These are phyloP conservation scores for Setipinna tenuifilis DNA, from an alignment of 2,797 vertebrate genomes.

Conservation along the genomic window DNA sequence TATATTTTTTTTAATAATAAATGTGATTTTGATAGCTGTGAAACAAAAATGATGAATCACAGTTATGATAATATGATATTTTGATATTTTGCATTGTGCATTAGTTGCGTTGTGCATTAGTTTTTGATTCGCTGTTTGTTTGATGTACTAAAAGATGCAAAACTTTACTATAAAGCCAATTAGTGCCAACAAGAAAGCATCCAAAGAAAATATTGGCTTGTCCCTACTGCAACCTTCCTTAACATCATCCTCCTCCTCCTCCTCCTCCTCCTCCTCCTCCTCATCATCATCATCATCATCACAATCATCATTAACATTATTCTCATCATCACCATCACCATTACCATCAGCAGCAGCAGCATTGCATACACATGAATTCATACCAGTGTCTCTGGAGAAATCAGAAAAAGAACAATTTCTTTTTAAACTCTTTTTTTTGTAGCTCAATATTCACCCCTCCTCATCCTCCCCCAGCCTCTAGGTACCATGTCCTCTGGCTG, in stretches of 20 bases:
- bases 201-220: neutral
- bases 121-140: slow-evolving; percentile 19
- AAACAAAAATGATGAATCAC: slow-evolving; percentile 41
- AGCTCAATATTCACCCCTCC: slow-evolving; percentile 27
- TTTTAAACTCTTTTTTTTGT: neutral
- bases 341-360: neutral
- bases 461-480: slow-evolving; percentile 31
- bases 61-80: slow-evolving; percentile 47
- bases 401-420: neutral
- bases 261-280: too few species aligned
- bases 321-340: neutral
- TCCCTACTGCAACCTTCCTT: neutral
- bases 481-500: slow-evolving; percentile 8
- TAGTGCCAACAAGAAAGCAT: neutral
- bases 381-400: neutral
- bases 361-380: neutral
- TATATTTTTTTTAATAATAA: too few species aligned
- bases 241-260: too few species aligned
- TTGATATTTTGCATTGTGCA: slow-evolving; percentile 29
- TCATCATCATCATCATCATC: too few species aligned
- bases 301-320: neutral
- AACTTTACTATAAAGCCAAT: slow-evolving; percentile 40
- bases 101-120: slow-evolving; percentile 17
- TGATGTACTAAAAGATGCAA: slow-evolving; percentile 30
- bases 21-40: neutral